phyloP scores from a whole-genome alignment of 2,113 vertebrate genomes.

The Gallinago undulata region DNA sequence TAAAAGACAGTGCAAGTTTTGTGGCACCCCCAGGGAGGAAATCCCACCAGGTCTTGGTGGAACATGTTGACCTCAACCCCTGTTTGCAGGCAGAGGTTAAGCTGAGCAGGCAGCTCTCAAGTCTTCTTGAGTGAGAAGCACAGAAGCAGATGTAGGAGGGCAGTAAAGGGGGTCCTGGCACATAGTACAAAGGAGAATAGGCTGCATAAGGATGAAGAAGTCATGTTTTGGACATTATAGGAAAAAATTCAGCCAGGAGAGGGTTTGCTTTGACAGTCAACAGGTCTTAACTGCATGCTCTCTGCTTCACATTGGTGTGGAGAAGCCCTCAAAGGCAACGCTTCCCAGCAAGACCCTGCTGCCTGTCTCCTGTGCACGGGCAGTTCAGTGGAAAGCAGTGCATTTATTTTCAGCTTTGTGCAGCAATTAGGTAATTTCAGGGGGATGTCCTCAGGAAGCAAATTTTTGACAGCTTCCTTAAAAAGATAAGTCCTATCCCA shows the following conservation, averaged over 20 bases:
- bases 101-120: not conserved
- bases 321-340: not conserved
- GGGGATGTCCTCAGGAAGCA: not conserved
- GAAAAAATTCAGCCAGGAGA: not conserved
- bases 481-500: conserved; percentile 5
- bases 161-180: not conserved
- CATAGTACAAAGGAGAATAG: rapidly evolving
- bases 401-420: not conserved
- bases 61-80: not conserved
- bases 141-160: not conserved
- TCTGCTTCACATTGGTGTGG: not conserved
- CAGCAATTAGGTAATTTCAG: not conserved
- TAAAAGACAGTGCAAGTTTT: not conserved
- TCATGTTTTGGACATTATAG: not conserved
- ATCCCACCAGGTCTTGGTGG: not conserved
- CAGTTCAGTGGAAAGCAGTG: not conserved
- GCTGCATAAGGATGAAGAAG: not conserved
- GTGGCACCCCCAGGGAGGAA: not conserved
- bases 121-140: not conserved
- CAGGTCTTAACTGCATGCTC: not conserved
- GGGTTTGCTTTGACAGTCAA: not conserved
- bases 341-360: not conserved
- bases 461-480: conserved; percentile 4
- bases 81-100: not conserved
- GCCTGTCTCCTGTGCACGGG: not conserved